Evolutionary conservation across 2,888 invertebrate species (phyloP).

Genomic region (Panzeria rudis): DNA sequence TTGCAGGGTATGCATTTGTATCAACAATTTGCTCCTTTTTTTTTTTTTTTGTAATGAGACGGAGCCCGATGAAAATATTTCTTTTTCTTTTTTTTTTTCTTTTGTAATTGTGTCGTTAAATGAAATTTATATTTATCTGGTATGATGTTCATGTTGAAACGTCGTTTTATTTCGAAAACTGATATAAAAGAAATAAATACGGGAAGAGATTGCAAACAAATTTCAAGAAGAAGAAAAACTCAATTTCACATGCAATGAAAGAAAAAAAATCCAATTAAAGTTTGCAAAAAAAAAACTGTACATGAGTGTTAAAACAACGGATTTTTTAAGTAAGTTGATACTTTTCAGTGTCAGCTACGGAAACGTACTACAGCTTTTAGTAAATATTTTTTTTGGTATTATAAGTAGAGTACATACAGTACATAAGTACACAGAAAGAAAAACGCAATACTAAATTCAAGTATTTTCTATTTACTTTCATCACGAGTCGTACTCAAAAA

Average conservation of each 20-base stretch:
- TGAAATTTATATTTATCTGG: conserved; percentile 25
- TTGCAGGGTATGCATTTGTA: neutral
- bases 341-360: no score
- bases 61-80: neutral
- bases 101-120: neutral
- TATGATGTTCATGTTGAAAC: conserved; percentile 11
- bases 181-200: conserved; percentile 1
- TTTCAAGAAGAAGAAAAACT: neutral
- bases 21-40: neutral
- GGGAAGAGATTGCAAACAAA: neutral
- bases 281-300: neutral
- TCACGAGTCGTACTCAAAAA: no score
- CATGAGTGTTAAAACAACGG: neutral
- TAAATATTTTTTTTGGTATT: no score
- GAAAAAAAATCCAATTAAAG: conserved; percentile 15
- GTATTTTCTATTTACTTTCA: no score
- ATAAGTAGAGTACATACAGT: no score
- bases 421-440: no score
- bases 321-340: no score
- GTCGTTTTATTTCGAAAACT: conserved; percentile 21
- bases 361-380: no score
- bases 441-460: no score
- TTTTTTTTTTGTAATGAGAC: neutral
- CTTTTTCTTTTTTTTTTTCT: neutral
- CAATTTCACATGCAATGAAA: neutral